These are phyloP conservation scores for Ictalurus punctatus DNA, from an alignment of 2,113 vertebrate species.

Conservation along the genomic window DNA sequence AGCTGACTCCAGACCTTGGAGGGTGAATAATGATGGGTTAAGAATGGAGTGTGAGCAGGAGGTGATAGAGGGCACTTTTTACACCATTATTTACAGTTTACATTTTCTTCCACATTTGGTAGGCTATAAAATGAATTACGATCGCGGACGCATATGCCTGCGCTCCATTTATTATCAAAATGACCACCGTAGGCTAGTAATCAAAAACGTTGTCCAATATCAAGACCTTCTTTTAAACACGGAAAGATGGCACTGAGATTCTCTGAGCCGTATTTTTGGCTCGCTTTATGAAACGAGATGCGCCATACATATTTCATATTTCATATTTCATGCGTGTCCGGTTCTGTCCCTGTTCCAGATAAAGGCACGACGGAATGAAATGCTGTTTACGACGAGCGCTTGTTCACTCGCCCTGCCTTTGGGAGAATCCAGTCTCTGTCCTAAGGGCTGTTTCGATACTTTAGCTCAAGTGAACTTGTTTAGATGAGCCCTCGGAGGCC, in stretches of 20 bases:
- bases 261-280: neutral
- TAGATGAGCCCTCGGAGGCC: constrained; percentile 7
- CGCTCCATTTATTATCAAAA: constrained; percentile 32
- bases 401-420: neutral
- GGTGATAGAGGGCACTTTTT: constrained; percentile 18
- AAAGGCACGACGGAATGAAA: neutral
- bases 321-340: constrained; percentile 18
- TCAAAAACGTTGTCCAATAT: neutral
- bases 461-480: constrained; percentile 8
- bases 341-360: constrained; percentile 6
- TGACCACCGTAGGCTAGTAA: neutral
- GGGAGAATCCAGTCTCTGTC: neutral
- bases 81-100: constrained; percentile 37
- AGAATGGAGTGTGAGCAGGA: constrained; percentile 10
- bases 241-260: neutral
- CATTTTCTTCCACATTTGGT: constrained; percentile 13
- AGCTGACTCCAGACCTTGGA: constrained; percentile 54
- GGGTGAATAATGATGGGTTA: constrained; percentile 47
- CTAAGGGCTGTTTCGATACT: constrained; percentile 1
- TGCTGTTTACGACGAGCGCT: neutral
- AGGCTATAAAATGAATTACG: constrained; percentile 22
- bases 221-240: neutral
- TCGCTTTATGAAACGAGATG: neutral
- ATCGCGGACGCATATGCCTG: neutral
- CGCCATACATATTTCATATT: constrained; percentile 7